phyloP scores from a whole-genome alignment of 2,113 vertebrate genomes.

The Piliocolobus tephrosceles region DNA sequence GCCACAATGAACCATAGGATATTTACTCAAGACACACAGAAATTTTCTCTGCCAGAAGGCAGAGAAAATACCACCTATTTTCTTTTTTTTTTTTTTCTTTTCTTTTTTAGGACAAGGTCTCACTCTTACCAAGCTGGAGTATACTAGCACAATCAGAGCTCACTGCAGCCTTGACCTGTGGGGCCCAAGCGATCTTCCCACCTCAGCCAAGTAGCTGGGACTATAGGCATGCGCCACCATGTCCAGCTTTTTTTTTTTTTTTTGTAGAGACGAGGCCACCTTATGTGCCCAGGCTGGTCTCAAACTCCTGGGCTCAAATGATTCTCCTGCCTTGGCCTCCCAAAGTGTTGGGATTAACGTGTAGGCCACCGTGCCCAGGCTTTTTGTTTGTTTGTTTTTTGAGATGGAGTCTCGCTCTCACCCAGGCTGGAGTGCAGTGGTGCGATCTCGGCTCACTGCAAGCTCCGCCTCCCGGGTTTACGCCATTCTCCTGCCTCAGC shows the following conservation, averaged over 20 bases:
- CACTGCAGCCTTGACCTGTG: background rate
- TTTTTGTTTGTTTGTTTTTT: no score
- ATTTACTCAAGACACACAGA: background rate
- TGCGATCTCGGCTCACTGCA: no score
- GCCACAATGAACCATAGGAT: background rate
- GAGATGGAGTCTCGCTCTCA: no score
- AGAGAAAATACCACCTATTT: background rate
- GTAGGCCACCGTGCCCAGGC: no score
- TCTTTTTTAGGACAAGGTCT: no score
- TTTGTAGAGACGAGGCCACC: background rate
- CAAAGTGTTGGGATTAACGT: background rate
- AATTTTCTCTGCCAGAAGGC: background rate
- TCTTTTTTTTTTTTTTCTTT: no score
- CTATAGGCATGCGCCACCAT: background rate
- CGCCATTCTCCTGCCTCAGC: no score
- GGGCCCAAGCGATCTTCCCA: background rate
- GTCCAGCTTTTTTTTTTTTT: background rate
- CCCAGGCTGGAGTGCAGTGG: no score
- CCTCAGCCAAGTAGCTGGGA: background rate
- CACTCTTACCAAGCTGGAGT: background rate
- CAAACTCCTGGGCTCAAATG: background rate
- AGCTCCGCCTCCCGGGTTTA: no score
- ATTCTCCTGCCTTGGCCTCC: background rate
- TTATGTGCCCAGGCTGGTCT: background rate
- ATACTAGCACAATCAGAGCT: background rate